These are phyloP conservation scores for Pyrrhura leucotis DNA, from an alignment of 2,797 vertebrate species.

Conservation along the genomic window DNA sequence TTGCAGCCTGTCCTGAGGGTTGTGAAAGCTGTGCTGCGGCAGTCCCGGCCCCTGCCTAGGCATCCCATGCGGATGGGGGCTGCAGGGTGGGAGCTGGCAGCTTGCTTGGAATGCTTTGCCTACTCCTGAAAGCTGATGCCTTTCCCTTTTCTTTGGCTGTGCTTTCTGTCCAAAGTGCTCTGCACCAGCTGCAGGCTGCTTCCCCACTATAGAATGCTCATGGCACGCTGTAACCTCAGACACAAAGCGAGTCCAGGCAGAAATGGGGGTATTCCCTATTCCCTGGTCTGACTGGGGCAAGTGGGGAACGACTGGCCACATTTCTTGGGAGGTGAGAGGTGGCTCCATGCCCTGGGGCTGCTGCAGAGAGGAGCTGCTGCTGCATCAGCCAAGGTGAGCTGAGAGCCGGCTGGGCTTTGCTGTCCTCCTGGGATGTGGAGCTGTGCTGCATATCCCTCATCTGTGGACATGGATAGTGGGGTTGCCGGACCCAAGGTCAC, in stretches of 20 bases:
- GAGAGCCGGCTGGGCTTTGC: neutral
- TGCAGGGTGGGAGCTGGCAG: neutral
- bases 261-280: neutral
- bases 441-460: neutral
- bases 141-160: neutral
- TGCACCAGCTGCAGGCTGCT: neutral
- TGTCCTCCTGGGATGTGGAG: neutral
- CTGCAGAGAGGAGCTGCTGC: neutral
- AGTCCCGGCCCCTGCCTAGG: neutral
- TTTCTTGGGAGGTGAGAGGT: neutral
- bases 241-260: fast-evolving
- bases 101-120: neutral
- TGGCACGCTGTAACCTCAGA: neutral
- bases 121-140: neutral
- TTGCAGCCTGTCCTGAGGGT: slow-evolving; percentile 43
- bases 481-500: neutral
- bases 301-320: neutral
- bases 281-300: neutral
- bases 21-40: neutral
- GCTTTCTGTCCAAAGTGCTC: neutral
- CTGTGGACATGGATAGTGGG: fast-evolving
- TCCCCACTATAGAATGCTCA: neutral
- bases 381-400: neutral
- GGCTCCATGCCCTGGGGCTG: neutral
- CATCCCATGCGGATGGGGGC: fast-evolving